Evolutionary conservation across 1,140 invertebrate species (phyloP), one percentile per base, ranked within the genome.

Genomic region (Caenorhabditis briggsae): DNA sequence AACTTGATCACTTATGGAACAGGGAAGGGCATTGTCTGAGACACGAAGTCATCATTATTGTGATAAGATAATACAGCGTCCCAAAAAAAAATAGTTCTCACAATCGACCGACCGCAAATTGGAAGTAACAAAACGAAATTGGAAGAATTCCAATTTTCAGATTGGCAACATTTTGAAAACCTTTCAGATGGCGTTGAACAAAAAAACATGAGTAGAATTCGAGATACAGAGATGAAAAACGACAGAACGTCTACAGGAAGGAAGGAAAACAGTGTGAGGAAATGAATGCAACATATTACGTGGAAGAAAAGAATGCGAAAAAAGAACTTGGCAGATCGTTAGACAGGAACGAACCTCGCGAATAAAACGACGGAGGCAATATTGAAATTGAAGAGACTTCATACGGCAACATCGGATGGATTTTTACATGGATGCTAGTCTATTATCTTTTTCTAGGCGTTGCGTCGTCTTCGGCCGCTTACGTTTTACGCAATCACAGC

Each of bases 341-440:
- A 11, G 5, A 11, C 56, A 59, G 25, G 11, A 33, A 8, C 23
- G 25, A 65, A 41, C 25, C 12, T 18, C 25, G 20, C 23, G 61
- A 25, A 65, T 65, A 41, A 65, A 59, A 65, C 33, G 33, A 33
- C 33, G 33, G 61, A 65, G 23, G 33, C 61, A 41, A 65, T 65
- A 65, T 65, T 65, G 25, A 65, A 16, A 65, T 65, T 41, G 61
- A 53, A 65, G 61, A 65, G 61, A 65, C 23, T 53, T 8, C 2
- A 25, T 12, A 18, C 64, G 46, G 18, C 64, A 70, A 64, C 50
- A 53, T 53, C 16, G 50, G 16, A 53, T 53, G 9, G 25, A 33
- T 33, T 70, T 70, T 46, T 33, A 33, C 33, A 33, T 33, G 33
- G 33, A 33, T 33, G 33, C 33, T 33, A 33, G 33, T 33, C 33